Percentiles rank a stretch among this genome's conserved stretches.
These are phyloP conservation scores for Dolichopus griseipennis DNA, from an alignment of 2,888 invertebrate genomes.

Conservation along the genomic window DNA sequence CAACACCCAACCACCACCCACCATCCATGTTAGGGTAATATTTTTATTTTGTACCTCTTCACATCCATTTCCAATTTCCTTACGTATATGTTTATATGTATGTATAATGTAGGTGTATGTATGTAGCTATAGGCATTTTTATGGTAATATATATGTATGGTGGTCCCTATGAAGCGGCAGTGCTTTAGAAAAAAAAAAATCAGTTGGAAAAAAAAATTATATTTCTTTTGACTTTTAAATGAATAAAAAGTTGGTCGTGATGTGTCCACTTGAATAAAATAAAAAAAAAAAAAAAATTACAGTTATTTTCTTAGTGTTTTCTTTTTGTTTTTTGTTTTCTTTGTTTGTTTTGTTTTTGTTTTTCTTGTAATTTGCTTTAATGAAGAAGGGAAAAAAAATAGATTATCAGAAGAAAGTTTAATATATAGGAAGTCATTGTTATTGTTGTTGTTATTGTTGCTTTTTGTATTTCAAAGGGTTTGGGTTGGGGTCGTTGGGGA, in stretches of 20 bases:
- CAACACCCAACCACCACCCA: too few species aligned
- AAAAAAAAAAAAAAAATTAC: too few species aligned
- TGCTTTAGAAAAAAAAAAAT: background rate
- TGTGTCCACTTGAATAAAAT: constrained; percentile 2
- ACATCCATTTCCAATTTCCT: too few species aligned
- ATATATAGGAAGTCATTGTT: background rate
- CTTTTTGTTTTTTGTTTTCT: background rate
- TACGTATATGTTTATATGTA: too few species aligned
- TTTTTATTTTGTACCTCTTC: too few species aligned
- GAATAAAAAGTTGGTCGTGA: constrained; percentile 6
- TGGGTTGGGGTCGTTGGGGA: background rate
- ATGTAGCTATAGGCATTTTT: too few species aligned
- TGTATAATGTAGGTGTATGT: background rate
- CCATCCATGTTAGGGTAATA: too few species aligned
- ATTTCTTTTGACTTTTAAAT: background rate
- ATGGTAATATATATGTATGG: too few species aligned
- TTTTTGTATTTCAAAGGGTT: background rate
- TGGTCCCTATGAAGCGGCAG: background rate
- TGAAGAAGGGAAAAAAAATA: background rate
- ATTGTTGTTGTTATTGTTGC: background rate
- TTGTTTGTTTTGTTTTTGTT: background rate
- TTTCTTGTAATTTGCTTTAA: constrained; percentile 1
- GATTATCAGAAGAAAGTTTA: constrained; percentile 6
- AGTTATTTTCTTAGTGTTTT: background rate
- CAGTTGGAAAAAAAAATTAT: too few species aligned